Evolutionary conservation across 1,140 invertebrate genomes (phyloP), one percentile per base, ranked within the genome.

Genomic region (Hetaerina americana): DNA sequence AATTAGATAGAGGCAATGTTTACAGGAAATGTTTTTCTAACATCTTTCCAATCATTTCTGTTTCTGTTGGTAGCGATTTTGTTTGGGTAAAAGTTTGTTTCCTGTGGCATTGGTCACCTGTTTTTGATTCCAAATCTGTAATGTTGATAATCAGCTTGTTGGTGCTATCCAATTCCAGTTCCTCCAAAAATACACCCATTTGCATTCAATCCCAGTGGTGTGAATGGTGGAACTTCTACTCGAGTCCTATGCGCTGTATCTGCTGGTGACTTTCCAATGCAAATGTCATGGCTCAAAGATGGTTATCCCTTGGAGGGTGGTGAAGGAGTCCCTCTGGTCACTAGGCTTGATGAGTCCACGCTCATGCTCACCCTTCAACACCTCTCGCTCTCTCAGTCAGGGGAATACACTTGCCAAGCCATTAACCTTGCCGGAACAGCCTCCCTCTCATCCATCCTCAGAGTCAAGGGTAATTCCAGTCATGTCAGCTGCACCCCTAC

Each of bases 371-470:
- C 78, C 2, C 73, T 81, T 26, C 78, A 76, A 77, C 80, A 72
- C n/a, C 49, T 80, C 69, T 79, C 79, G 82, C 83, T 78, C 77
- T 79, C 72, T 73, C 87, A 91, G 80, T 82, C 86, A 71, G 91
- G 91, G 15, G 88, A 90, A 77, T 92, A 92, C 78, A 88, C 90
- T 18, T 93, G 91, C 79, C 80, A 85, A 27, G 90, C 88, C 26
- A 85, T 82, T 74, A 92, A 92, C 81, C 80, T 82, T 66, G 89
- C 88, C 27, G 89, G 88, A 72, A 82, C 79, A 70, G 83, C 84
- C 70, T 85, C 82, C 75, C 85, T 85, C 78, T 86, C 86, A 57
- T 85, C 88, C 27, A 77, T 82, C 75, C 82, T 85, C 28, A 82
- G 82, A 80, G 83, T 85, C 72, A 83, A 85, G 75, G 84, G 84